Base-by-base conservation (phyloP, 2,797 vertebrate species). In the Bucorvus abyssinicus region DNA sequence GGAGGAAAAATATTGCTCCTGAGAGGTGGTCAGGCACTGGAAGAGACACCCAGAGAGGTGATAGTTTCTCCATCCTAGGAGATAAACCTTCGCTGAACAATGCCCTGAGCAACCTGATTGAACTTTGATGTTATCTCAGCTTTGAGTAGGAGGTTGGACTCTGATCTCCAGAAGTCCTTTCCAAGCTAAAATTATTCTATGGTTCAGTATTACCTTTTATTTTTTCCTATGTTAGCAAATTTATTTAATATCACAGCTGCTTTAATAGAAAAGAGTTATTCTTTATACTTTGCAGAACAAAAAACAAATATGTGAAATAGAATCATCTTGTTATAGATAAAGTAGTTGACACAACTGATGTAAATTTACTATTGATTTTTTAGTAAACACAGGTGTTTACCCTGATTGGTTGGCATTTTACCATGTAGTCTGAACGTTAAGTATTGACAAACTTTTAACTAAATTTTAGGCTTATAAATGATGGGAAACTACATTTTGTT, bases 181-280 rank as follows among this genome's bases (percentile, higher is more conserved):
- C 36, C 49, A 83, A 38, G 4, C 5, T 80, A 21, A 74, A 73
- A 52, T 77, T 76, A 27, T 19, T 79, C 29, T 40, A 8, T 42
- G 8, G 14, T 85, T 92, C 52, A 56, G 10, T 59, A 3, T 78
- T 4, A 21, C 20, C 12, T 49, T 38, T 55, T 32, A 10, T 64
- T 29, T 7, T 23, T 1, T 4, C 8, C 40, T 1, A 0, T 0
- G 0, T 67, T 82, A 27, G 32, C 56, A 52, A 57, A 67, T 78
- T 22, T 69, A 15, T 59, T 47, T 83, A 70, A 76, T 24, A 7
- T 82, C 7, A 6, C 27, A 23, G 7, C 16, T 68, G n/a, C 47
- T 87, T 24, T 93, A 65, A 55, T 3, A 69, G 30, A 63, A 77
- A 77, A 38, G 18, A 57, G 27, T 75, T 69, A 6, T 44, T 91